A percentile compares a stretch with the other conserved stretches of the same genome.
Evolutionary conservation across 1,140 invertebrate species (phyloP).

Genomic region (Microplitis mediator): DNA sequence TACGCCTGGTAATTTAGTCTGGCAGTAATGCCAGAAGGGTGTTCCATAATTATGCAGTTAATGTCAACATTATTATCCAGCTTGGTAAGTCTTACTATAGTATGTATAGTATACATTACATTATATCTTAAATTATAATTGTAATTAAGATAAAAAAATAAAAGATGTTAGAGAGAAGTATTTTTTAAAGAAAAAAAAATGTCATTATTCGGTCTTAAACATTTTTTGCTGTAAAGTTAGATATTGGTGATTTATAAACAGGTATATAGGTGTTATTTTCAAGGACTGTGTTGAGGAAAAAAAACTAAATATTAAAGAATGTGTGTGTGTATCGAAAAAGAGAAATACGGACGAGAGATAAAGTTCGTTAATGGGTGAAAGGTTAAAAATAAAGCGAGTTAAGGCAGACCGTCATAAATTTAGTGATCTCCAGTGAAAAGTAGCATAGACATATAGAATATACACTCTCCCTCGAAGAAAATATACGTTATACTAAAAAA

Average conservation of each 20-base stretch:
- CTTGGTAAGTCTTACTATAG: conserved; percentile 25
- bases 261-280: not conserved
- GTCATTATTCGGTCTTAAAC: too few species aligned
- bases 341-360: conserved; percentile 53
- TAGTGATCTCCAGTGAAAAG: conserved; percentile 46
- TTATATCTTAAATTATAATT: too few species aligned
- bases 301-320: not conserved
- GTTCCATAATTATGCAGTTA: conserved; percentile 59
- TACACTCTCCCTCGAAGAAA: conserved; percentile 13
- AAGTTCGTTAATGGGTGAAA: conserved; percentile 61
- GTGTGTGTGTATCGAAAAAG: conserved; percentile 15
- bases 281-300: not conserved
- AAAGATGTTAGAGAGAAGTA: too few species aligned
- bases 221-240: too few species aligned
- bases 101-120: too few species aligned
- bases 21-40: conserved; percentile 52
- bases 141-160: too few species aligned
- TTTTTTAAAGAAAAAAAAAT: too few species aligned
- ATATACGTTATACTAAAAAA: conserved; percentile 5
- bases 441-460: conserved; percentile 10
- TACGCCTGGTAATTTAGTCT: conserved; percentile 50
- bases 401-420: conserved; percentile 53
- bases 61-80: conserved; percentile 56
- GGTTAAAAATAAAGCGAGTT: conserved; percentile 57
- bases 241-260: not conserved